A percentile compares a stretch with the other conserved stretches of the same genome.
These are phyloP conservation scores for Laupala kohalensis DNA, from an alignment of 1,140 invertebrate species.

Conservation along the genomic window DNA sequence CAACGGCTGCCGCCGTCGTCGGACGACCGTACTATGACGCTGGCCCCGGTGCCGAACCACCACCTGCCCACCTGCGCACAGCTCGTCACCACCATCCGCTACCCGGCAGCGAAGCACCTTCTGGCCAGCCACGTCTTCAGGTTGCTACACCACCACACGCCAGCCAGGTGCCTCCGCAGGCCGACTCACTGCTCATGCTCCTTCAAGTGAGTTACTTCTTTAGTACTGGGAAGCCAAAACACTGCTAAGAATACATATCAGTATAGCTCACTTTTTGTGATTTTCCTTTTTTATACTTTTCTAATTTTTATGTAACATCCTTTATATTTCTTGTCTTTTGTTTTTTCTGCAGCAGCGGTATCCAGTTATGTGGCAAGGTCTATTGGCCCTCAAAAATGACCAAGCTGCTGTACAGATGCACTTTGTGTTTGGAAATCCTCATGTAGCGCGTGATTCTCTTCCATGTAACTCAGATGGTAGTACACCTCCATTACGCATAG, in stretches of 20 bases:
- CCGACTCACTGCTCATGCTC: constrained; percentile 62
- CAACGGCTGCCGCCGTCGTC: constrained; percentile 22
- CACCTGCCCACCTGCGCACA: constrained; percentile 42
- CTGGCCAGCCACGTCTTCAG: constrained; percentile 37
- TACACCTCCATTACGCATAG: constrained; percentile 76
- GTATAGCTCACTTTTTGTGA: neutral
- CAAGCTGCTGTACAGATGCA: constrained; percentile 96
- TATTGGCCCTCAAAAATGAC: constrained; percentile 89
- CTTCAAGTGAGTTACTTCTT: constrained; percentile 39
- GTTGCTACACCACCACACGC: constrained; percentile 55
- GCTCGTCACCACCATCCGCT: constrained; percentile 31
- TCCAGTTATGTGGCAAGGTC: constrained; percentile 92
- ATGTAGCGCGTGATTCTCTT: constrained; percentile 68
- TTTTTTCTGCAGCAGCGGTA: constrained; percentile 49
- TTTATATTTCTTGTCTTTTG: neutral
- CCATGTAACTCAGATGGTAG: constrained; percentile 65
- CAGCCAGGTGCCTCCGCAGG: constrained; percentile 57
- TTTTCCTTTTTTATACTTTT: constrained; percentile 3
- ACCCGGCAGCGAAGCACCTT: constrained; percentile 33
- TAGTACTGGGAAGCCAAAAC: too few relatives aligned
- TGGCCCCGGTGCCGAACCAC: constrained; percentile 32
- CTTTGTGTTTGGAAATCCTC: constrained; percentile 85
- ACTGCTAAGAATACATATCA: neutral
- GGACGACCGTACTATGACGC: constrained; percentile 33
- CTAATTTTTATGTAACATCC: neutral